A percentile compares a stretch with the other conserved stretches of the same genome.
Evolutionary conservation across 2,797 vertebrate genomes (phyloP).

Genomic region (Acipenser transmontanus): DNA sequence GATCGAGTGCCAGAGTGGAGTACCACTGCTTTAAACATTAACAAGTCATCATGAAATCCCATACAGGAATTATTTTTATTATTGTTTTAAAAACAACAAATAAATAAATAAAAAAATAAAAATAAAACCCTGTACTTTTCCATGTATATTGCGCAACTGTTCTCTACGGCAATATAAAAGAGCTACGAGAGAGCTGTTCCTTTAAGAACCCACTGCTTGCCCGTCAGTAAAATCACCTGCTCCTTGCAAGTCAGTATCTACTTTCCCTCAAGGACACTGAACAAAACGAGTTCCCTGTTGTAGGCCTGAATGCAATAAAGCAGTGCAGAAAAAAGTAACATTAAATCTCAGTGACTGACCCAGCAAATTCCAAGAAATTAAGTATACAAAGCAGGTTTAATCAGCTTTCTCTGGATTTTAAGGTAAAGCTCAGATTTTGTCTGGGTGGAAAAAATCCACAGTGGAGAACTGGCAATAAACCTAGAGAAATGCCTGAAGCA

Average conservation of each 20-base stretch:
- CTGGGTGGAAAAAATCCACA: conserved; percentile 5
- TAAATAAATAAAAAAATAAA: no score
- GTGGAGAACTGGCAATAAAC: not conserved
- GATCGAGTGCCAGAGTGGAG: no score
- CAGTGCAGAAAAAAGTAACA: conserved; percentile 1
- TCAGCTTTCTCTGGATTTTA: not conserved
- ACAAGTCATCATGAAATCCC: no score
- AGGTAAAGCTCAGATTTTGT: not conserved
- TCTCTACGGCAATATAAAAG: no score
- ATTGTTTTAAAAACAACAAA: no score
- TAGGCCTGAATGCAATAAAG: conserved; percentile 1
- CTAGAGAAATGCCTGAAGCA: not conserved
- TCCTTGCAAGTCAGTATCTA: not conserved
- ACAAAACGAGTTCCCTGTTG: not conserved
- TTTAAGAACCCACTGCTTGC: no score
- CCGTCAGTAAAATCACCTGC: not conserved
- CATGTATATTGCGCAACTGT: no score
- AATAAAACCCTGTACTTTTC: no score
- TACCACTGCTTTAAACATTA: no score
- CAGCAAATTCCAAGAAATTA: conserved; percentile 2
- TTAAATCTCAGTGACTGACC: not conserved
- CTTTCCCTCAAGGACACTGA: not conserved
- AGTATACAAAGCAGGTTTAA: not conserved
- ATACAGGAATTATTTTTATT: no score
- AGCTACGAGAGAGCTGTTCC: no score